Evolutionary conservation across 2,888 invertebrate genomes (phyloP).

Genomic region (Aporophyla nigra): DNA sequence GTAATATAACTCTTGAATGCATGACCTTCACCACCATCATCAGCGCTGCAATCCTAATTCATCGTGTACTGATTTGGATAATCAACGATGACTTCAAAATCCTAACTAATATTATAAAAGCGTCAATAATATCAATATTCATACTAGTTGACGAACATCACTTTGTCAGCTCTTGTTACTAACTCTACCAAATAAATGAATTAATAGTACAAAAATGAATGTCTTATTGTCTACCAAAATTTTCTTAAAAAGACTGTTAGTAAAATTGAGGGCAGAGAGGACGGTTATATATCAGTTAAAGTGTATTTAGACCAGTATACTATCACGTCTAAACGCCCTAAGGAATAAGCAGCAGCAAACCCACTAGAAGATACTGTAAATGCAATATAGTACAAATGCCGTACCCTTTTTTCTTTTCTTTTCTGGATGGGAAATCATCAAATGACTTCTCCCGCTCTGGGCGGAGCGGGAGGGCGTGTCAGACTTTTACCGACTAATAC

Average conservation of each 20-base stretch:
- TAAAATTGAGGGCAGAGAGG: not conserved
- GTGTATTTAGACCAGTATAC: not conserved
- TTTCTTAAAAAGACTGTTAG: not conserved
- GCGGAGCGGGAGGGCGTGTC: too few species aligned
- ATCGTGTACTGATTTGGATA: not conserved
- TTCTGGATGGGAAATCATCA: too few species aligned
- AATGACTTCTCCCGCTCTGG: too few species aligned
- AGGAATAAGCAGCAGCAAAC: not conserved
- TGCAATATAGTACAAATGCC: not conserved
- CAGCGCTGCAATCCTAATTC: not conserved
- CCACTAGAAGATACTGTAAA: not conserved
- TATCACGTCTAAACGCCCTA: conserved; percentile 10
- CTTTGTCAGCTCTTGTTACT: not conserved
- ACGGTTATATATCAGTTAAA: not conserved
- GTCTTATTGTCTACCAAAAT: not conserved
- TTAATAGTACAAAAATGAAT: not conserved
- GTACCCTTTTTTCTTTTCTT: too few species aligned
- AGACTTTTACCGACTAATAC: too few species aligned
- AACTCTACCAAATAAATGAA: not conserved
- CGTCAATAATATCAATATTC: not conserved
- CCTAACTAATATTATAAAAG: not conserved
- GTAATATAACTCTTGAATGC: not conserved
- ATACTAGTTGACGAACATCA: not conserved
- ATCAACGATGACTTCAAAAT: not conserved
- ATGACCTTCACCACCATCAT: not conserved